A percentile compares a stretch with the other conserved stretches of the same genome.
These are phyloP conservation scores for Maccullochella peelii DNA, from an alignment of 2,113 vertebrate genomes.

Conservation along the genomic window DNA sequence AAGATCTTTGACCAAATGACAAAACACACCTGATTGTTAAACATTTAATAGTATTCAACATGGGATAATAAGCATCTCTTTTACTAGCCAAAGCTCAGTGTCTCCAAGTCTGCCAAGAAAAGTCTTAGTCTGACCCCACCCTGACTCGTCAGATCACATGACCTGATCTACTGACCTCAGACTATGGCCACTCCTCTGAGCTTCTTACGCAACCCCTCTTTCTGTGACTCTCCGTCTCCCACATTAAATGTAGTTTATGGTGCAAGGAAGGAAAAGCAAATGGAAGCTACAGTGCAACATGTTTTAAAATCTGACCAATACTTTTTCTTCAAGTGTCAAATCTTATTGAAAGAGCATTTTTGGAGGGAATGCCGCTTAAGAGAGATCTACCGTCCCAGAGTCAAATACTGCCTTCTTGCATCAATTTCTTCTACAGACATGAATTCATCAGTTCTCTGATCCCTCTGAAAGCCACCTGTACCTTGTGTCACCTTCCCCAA, in stretches of 20 bases:
- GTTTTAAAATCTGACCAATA: background rate
- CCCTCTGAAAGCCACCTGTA: constrained; percentile 51
- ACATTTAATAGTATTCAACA: constrained; percentile 23
- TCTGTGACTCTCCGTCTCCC: constrained; percentile 30
- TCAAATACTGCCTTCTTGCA: constrained; percentile 25
- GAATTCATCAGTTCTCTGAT: constrained; percentile 47
- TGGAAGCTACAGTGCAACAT: background rate
- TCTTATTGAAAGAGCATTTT: background rate
- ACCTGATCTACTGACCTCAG: constrained; percentile 72
- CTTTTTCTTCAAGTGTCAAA: constrained; percentile 15
- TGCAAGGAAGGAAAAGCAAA: constrained; percentile 17
- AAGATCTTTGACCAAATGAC: constrained; percentile 3
- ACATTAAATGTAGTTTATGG: constrained; percentile 21
- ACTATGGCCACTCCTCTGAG: constrained; percentile 65
- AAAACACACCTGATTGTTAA: constrained; percentile 14
- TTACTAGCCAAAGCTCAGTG: constrained; percentile 38
- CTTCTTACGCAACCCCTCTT: constrained; percentile 64
- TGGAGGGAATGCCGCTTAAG: background rate
- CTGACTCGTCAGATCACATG: constrained; percentile 68
- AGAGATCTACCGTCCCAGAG: constrained; percentile 13
- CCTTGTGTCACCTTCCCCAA: constrained; percentile 39
- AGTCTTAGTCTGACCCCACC: constrained; percentile 69
- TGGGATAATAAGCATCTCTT: constrained; percentile 27
- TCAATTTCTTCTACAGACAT: constrained; percentile 43
- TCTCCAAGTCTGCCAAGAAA: constrained; percentile 62